Evolutionary conservation across 2,888 invertebrate genomes (phyloP).

Genomic region (Phymatocera aterrima): DNA sequence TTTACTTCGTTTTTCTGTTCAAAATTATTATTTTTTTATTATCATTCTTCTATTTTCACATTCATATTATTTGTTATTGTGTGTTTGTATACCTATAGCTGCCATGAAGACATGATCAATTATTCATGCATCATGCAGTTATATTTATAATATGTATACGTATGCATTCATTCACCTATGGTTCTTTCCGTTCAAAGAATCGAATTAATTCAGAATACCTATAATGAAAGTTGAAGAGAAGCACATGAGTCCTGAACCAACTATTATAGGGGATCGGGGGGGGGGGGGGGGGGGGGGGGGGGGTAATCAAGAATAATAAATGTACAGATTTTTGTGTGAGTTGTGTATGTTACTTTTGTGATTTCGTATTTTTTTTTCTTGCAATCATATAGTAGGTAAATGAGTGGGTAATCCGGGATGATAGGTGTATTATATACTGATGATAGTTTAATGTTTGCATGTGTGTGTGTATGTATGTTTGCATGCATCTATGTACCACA

Average conservation of each 20-base stretch:
- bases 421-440: too few species aligned
- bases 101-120: conserved; percentile 1
- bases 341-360: too few species aligned
- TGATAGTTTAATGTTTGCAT: too few species aligned
- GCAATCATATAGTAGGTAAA: conserved; percentile 6
- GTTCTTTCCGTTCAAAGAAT: background rate
- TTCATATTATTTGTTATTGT: too few species aligned
- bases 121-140: conserved; percentile 12
- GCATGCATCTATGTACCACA: conserved; percentile 17
- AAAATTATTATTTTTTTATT: background rate
- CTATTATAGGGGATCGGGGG: too few species aligned
- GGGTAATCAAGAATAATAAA: conserved; percentile 25
- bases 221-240: background rate
- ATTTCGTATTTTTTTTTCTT: conserved; percentile 4
- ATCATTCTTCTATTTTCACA: background rate
- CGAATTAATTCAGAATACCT: background rate
- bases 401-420: conserved; percentile 19
- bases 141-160: conserved; percentile 1
- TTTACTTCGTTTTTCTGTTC: background rate
- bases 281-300: background rate
- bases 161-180: too few species aligned
- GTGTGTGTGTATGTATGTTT: background rate
- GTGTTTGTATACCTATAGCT: background rate
- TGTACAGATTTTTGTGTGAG: conserved; percentile 33
- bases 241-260: background rate